Evolutionary conservation across 2,797 vertebrate species (phyloP).

Genomic region (Syngnathus acus): DNA sequence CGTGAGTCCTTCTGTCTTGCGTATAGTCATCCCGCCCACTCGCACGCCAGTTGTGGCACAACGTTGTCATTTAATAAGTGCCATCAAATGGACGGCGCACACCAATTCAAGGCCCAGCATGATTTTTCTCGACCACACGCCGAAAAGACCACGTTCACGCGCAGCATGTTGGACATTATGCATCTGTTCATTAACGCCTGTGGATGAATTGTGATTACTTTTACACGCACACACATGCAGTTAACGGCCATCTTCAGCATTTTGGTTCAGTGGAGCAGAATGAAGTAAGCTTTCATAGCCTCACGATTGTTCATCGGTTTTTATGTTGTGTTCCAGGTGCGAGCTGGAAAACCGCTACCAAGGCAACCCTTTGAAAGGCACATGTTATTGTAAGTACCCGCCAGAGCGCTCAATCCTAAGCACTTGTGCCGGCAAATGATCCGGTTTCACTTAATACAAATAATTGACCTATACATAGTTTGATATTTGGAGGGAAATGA

Average conservation of each 20-base stretch:
- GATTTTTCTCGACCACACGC: neutral
- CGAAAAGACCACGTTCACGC: neutral
- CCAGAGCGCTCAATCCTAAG: constrained; percentile 8
- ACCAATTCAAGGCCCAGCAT: neutral
- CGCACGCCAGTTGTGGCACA: neutral
- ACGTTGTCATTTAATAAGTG: neutral
- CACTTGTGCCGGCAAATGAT: neutral
- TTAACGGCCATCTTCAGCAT: neutral
- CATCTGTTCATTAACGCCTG: constrained; percentile 1
- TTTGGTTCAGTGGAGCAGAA: neutral
- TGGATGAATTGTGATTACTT: constrained; percentile 3
- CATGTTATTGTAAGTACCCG: constrained; percentile 93
- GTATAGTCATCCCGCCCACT: neutral
- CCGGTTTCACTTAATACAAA: neutral
- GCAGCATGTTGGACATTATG: neutral
- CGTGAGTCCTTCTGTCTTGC: neutral
- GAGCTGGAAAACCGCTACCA: constrained; percentile 98
- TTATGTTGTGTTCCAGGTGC: constrained; percentile 70
- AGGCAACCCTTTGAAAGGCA: constrained; percentile 97
- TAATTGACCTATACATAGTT: neutral
- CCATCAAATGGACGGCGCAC: neutral
- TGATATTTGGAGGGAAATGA: no score
- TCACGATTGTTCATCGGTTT: neutral
- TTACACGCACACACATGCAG: no score
- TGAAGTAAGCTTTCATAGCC: neutral